Evolutionary conservation across 2,888 invertebrate species (phyloP).

Genomic region (Drosophila subsilvestris): DNA sequence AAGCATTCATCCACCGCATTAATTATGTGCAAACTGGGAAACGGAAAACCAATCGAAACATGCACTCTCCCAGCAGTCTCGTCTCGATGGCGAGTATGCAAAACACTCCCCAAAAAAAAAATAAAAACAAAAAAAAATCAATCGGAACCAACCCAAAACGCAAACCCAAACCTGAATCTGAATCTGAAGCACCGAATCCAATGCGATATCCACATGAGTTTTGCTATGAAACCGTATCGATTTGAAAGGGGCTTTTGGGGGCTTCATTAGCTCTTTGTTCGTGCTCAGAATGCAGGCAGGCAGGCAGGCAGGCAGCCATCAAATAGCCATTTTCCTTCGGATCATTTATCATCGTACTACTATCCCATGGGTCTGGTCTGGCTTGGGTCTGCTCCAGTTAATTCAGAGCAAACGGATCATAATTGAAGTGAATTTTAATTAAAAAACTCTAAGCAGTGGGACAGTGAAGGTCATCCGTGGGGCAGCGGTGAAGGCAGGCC

Average conservation of each 20-base stretch:
- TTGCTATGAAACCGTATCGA: constrained; percentile 37
- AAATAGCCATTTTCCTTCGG: constrained; percentile 31
- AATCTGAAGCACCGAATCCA: constrained; percentile 10
- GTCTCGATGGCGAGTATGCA: constrained; percentile 20
- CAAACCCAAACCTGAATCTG: constrained; percentile 1
- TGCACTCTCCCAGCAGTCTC: constrained; percentile 23
- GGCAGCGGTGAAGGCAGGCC: neutral
- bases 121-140: constrained; percentile 9
- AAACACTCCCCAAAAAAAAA: constrained; percentile 35
- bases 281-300: constrained; percentile 59
- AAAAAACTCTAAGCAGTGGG: constrained; percentile 46
- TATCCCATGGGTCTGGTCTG: neutral
- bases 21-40: constrained; percentile 26
- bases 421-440: constrained; percentile 72
- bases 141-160: constrained; percentile 34
- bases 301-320: constrained; percentile 25
- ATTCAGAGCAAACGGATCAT: constrained; percentile 63
- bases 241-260: constrained; percentile 56
- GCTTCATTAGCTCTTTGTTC: constrained; percentile 69
- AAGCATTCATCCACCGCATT: constrained; percentile 27
- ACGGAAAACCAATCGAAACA: constrained; percentile 30
- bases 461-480: constrained; percentile 39
- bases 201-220: constrained; percentile 22
- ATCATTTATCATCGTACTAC: constrained; percentile 34
- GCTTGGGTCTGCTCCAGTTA: constrained; percentile 46